Evolutionary conservation across 2,797 vertebrate species (phyloP).

Genomic region (Scolopax bukidnonensis): DNA sequence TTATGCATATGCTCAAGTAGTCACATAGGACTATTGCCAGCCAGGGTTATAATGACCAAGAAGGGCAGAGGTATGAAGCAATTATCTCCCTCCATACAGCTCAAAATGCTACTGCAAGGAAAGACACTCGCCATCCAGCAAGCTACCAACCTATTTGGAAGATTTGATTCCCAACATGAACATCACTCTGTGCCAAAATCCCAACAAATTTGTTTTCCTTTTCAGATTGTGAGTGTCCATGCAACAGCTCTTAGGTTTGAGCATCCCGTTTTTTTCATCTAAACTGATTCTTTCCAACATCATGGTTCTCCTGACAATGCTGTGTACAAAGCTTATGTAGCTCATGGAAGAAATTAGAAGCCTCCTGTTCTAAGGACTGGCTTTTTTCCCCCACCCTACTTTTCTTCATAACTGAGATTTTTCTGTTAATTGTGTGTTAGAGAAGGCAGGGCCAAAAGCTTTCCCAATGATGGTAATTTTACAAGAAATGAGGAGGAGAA

Average conservation of each 20-base stretch:
- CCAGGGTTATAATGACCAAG: not conserved
- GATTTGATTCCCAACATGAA: not conserved
- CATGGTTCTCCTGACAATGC: not conserved
- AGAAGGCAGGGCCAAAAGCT: not conserved
- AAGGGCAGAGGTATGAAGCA: not conserved
- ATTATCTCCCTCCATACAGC: not conserved
- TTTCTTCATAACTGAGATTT: not conserved
- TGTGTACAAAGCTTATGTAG: not conserved
- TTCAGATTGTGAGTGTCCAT: not conserved
- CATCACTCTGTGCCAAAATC: not conserved
- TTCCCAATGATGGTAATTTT: not conserved
- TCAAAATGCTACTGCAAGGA: not conserved
- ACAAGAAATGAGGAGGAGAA: not conserved
- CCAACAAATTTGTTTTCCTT: not conserved
- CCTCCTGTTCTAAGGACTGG: not conserved
- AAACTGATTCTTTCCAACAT: not conserved
- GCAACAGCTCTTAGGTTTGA: not conserved
- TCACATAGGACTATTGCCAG: not conserved
- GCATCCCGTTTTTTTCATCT: not conserved
- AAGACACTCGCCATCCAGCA: not conserved
- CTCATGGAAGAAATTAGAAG: not conserved
- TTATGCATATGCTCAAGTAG: not conserved
- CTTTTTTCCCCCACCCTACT: fast-evolving
- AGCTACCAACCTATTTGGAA: not conserved
- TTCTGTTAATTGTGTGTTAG: not conserved